Evolutionary conservation across 2,113 vertebrate genomes (phyloP).

Genomic region (Dasyurus viverrinus): DNA sequence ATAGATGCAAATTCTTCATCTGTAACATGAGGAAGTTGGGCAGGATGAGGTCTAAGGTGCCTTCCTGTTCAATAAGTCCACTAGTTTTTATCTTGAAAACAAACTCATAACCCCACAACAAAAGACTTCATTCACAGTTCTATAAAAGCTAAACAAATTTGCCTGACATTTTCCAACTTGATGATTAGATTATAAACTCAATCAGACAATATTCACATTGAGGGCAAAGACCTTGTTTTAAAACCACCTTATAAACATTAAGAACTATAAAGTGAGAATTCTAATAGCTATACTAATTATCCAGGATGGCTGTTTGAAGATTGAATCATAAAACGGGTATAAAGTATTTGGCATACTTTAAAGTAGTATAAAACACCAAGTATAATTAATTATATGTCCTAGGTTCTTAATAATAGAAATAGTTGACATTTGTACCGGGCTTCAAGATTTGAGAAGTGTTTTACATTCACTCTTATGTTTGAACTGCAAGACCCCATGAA

Average conservation of each 20-base stretch:
- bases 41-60: background rate
- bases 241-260: constrained; percentile 42
- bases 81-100: background rate
- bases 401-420: background rate
- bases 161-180: background rate
- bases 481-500: background rate
- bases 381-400: background rate
- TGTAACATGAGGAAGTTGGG: background rate
- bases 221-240: background rate
- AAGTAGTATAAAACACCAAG: background rate
- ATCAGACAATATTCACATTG: background rate
- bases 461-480: background rate
- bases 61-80: background rate
- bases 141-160: constrained; percentile 1
- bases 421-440: background rate
- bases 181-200: background rate
- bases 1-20: background rate
- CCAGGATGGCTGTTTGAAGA: background rate
- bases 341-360: background rate
- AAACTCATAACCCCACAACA: background rate
- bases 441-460: background rate
- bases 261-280: background rate
- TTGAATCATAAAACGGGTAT: background rate
- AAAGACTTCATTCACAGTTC: constrained; percentile 32
- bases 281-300: background rate